phyloP scores from a whole-genome alignment of 2,797 vertebrate species.

The Coreius guichenoti region DNA sequence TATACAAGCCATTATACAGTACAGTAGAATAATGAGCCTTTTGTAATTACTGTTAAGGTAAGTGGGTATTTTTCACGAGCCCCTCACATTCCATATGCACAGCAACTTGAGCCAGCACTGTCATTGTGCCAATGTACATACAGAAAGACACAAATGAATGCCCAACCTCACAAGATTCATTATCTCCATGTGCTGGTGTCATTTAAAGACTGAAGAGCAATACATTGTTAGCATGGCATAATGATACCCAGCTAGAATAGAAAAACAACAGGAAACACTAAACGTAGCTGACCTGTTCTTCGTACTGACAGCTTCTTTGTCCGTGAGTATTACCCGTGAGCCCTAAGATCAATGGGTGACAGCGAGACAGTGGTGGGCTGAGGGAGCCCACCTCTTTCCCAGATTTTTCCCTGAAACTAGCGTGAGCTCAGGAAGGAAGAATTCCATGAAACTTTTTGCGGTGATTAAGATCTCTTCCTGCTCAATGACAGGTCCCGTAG shows the following conservation, averaged over 20 bases:
- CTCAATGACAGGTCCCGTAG: conserved; percentile 60
- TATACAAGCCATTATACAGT: conserved; percentile 58
- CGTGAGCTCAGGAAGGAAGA: conserved; percentile 53
- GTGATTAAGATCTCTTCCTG: conserved; percentile 68
- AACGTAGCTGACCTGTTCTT: conserved; percentile 23
- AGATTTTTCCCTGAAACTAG: conserved; percentile 51
- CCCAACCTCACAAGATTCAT: conserved; percentile 44
- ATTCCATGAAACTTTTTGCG: conserved; percentile 61
- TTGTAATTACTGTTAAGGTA: conserved; percentile 67
- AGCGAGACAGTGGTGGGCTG: conserved; percentile 18
- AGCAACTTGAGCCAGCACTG: conserved; percentile 54
- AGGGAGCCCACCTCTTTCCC: conserved; percentile 52
- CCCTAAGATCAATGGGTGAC: conserved; percentile 42
- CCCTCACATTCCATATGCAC: conserved; percentile 59
- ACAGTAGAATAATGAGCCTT: conserved; percentile 62
- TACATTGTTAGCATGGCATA: conserved; percentile 24
- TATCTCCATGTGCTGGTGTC: conserved; percentile 36
- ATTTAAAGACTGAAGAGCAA: conserved; percentile 31
- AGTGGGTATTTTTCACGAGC: conserved; percentile 65
- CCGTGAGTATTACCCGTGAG: conserved; percentile 30
- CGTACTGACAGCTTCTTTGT: conserved; percentile 43
- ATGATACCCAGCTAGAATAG: conserved; percentile 12
- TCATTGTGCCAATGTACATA: conserved; percentile 40
- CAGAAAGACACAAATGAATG: conserved; percentile 48
- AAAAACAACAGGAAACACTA: conserved; percentile 22